phyloP scores from a whole-genome alignment of 2,888 invertebrate genomes.

The Tenthredo notha region DNA sequence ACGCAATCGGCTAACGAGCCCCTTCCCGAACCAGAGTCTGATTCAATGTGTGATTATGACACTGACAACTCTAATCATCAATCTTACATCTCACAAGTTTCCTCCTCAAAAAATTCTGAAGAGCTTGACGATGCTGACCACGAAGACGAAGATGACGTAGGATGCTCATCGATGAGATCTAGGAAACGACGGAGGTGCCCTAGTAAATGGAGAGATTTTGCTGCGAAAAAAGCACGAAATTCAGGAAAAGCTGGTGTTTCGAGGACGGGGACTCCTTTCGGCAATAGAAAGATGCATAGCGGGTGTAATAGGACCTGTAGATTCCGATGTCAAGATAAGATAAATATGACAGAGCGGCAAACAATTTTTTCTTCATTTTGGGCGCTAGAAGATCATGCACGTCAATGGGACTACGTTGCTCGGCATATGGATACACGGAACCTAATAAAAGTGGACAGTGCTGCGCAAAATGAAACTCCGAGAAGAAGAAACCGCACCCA shows the following conservation, averaged over 20 bases:
- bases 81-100: conserved; percentile 26
- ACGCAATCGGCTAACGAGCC: conserved; percentile 18
- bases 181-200: conserved; percentile 37
- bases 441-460: conserved; percentile 24
- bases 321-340: conserved; percentile 27
- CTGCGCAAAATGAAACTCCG: conserved; percentile 1
- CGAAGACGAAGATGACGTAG: conserved; percentile 33
- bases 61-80: conserved; percentile 33
- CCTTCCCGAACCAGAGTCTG: conserved; percentile 7
- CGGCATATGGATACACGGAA: conserved; percentile 22
- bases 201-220: conserved; percentile 12
- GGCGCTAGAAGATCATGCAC: conserved; percentile 45
- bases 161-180: conserved; percentile 26
- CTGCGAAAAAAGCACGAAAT: conserved; percentile 37
- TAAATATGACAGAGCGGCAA: conserved; percentile 34
- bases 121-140: conserved; percentile 30
- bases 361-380: conserved; percentile 31
- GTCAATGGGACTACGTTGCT: conserved; percentile 53
- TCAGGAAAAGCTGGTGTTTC: conserved; percentile 28
- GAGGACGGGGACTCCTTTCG: conserved; percentile 35
- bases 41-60: conserved; percentile 20
- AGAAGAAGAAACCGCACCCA: conserved; percentile 17
- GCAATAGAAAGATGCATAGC: conserved; percentile 23
- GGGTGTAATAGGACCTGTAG: conserved; percentile 28
- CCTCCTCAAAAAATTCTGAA: conserved; percentile 19